Evolutionary conservation across 2,888 invertebrate species (phyloP).

Genomic region (Nymphalis c-album): DNA sequence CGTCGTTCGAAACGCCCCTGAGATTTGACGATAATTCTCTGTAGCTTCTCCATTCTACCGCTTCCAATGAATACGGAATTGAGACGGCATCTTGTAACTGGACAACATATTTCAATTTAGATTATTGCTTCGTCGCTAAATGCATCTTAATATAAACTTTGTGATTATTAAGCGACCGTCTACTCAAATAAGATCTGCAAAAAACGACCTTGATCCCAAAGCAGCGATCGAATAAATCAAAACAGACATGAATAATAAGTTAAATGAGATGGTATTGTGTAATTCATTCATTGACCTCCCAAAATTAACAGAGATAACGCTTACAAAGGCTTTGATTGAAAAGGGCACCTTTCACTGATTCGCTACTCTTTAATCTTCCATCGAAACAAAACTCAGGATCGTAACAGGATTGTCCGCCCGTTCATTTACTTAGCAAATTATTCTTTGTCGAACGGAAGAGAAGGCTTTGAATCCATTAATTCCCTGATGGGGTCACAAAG

Average conservation of each 20-base stretch:
- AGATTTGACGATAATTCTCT: constrained; percentile 77
- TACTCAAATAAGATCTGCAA: constrained; percentile 20
- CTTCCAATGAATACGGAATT: constrained; percentile 74
- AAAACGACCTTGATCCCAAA: constrained; percentile 37
- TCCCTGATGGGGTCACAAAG: constrained; percentile 79
- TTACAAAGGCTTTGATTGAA: constrained; percentile 69
- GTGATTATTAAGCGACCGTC: constrained; percentile 20
- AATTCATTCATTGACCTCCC: constrained; percentile 75
- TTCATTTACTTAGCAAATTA: constrained; percentile 82
- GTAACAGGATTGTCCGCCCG: constrained; percentile 79
- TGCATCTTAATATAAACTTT: constrained; percentile 36
- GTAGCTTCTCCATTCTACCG: constrained; percentile 68
- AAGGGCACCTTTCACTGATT: constrained; percentile 70
- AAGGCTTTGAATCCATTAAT: constrained; percentile 81
- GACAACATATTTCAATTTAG: constrained; percentile 76
- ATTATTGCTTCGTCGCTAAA: constrained; percentile 58
- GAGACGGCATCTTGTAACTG: constrained; percentile 58
- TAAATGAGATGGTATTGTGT: constrained; percentile 55
- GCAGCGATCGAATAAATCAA: constrained; percentile 54
- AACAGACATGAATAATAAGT: constrained; percentile 66
- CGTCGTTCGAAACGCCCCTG: constrained; percentile 63
- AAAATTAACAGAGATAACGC: constrained; percentile 76
- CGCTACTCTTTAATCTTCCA: constrained; percentile 78
- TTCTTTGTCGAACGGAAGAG: constrained; percentile 81
- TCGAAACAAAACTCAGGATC: constrained; percentile 76